phyloP scores from a whole-genome alignment of 2,797 vertebrate genomes.

The Cyclopterus lumpus region DNA sequence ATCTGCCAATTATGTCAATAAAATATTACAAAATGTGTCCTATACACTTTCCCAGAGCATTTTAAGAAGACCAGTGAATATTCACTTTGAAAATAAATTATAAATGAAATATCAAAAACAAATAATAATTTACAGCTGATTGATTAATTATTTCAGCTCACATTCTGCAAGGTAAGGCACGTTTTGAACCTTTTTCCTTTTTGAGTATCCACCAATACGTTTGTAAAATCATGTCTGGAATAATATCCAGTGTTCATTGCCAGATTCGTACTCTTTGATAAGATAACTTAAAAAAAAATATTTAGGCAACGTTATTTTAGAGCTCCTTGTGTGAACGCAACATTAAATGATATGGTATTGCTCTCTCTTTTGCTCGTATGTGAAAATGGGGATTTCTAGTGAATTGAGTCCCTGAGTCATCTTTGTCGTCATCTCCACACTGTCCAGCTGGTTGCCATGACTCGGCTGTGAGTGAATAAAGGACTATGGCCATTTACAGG shows the following conservation, averaged over 20 bases:
- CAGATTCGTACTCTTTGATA: not conserved
- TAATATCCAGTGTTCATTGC: not conserved
- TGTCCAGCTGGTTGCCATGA: conserved; percentile 74
- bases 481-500: conserved; percentile 58
- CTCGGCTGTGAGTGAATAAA: conserved; percentile 49
- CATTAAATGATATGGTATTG: not conserved
- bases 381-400: conserved; percentile 49
- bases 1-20: not conserved
- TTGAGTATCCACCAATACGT: not conserved
- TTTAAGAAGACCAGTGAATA: not conserved
- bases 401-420: conserved; percentile 63
- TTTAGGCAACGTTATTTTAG: not conserved
- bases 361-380: conserved; percentile 18
- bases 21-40: not conserved
- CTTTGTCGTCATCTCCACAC: conserved; percentile 42
- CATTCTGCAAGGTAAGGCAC: not conserved
- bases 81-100: not conserved
- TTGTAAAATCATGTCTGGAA: not conserved
- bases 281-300: no score
- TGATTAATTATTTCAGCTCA: not conserved
- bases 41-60: not conserved
- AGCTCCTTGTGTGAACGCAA: not conserved
- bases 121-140: not conserved
- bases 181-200: no score
- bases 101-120: not conserved